These are phyloP conservation scores for Caenorhabditis remanei DNA, from an alignment of 1,140 invertebrate species.

Conservation along the genomic window DNA sequence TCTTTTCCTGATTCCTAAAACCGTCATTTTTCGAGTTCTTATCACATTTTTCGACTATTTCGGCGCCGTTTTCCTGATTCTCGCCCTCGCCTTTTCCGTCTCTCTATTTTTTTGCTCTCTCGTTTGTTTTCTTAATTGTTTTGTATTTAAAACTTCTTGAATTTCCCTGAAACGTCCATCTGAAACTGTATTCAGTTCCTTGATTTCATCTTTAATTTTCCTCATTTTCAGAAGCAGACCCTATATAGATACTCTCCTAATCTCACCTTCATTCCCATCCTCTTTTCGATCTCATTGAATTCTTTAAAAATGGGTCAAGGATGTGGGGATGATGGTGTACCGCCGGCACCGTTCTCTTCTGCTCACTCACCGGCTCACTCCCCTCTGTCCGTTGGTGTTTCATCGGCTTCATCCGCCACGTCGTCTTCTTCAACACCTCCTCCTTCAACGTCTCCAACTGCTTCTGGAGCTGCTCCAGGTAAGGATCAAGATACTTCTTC, in stretches of 20 bases:
- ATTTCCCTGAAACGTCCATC: neutral
- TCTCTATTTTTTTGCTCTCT: slow-evolving; percentile 1
- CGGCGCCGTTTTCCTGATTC: slow-evolving; percentile 54
- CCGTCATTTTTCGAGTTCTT: slow-evolving; percentile 11
- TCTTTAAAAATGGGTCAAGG: slow-evolving; percentile 12
- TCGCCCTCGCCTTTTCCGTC: slow-evolving; percentile 6
- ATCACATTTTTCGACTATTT: slow-evolving; percentile 14
- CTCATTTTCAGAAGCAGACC: neutral
- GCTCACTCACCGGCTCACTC: slow-evolving; percentile 27
- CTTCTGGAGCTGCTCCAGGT: neutral
- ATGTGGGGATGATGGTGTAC: slow-evolving; percentile 30
- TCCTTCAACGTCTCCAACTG: slow-evolving; percentile 15
- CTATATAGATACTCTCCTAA: neutral
- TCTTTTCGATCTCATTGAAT: slow-evolving; percentile 47
- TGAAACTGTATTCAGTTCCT: no score
- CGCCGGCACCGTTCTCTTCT: slow-evolving; percentile 16
- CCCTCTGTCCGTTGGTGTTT: slow-evolving; percentile 57
- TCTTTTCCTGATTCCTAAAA: slow-evolving; percentile 21
- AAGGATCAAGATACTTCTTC: neutral
- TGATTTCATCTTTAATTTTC: neutral
- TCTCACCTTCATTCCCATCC: slow-evolving; percentile 64
- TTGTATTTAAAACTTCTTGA: neutral
- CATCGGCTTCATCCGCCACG: slow-evolving; percentile 64
- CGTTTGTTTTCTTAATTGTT: neutral
- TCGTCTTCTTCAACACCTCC: slow-evolving; percentile 19